Conservation (phyloP, 2,888 invertebrate genomes). For the Punctoribates punctum region DNA sequence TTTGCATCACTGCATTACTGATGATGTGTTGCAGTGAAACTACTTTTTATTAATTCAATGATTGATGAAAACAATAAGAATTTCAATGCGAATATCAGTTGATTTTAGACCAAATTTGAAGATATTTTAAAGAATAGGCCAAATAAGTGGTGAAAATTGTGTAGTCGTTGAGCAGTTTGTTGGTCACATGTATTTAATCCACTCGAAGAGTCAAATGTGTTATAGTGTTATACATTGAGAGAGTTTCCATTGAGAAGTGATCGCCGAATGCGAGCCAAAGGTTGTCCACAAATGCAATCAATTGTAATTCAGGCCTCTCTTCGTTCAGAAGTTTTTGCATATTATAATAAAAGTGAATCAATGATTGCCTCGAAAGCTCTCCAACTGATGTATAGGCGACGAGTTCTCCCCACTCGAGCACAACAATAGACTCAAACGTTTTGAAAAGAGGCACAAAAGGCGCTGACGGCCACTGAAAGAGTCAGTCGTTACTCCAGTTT, state of each 20-base stretch:
- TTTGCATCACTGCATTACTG: slow-evolving; percentile 1
- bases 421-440: slow-evolving; percentile 15
- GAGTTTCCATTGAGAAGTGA: slow-evolving; percentile 11
- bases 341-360: slow-evolving; percentile 31
- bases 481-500: slow-evolving; percentile 33
- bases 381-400: slow-evolving; percentile 28
- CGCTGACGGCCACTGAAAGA: slow-evolving; percentile 37
- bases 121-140: background rate
- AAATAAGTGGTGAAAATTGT: background rate
- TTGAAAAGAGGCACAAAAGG: slow-evolving; percentile 15
- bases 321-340: slow-evolving; percentile 27
- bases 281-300: slow-evolving; percentile 36
- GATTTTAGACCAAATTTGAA: too few relatives aligned
- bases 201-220: slow-evolving; percentile 43
- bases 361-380: slow-evolving; percentile 36
- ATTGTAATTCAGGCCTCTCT: slow-evolving; percentile 35
- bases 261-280: slow-evolving; percentile 29
- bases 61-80: too few relatives aligned
- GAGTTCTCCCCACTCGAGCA: slow-evolving; percentile 34
- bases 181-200: slow-evolving; percentile 43
- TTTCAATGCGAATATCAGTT: too few relatives aligned
- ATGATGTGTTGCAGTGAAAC: background rate
- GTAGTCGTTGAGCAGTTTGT: slow-evolving; percentile 32
- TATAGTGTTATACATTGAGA: slow-evolving; percentile 7
- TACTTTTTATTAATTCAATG: too few relatives aligned